phyloP scores from a whole-genome alignment of 2,113 vertebrate species.

The Platanista minor region DNA sequence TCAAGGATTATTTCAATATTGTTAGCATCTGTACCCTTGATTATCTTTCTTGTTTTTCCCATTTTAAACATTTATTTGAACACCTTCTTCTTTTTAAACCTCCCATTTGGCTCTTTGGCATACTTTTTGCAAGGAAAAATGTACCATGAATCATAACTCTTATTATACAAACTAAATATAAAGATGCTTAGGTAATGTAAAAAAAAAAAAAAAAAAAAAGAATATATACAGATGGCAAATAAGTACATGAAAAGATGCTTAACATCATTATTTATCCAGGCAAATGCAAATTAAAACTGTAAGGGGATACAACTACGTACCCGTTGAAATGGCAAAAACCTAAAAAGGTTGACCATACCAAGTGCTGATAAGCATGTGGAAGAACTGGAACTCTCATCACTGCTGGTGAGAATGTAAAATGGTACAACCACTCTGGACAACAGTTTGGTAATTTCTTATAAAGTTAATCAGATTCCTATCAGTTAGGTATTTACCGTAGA shows the following conservation, averaged over 20 bases:
- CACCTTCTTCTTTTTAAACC: background rate
- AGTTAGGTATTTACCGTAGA: background rate
- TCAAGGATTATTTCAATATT: background rate
- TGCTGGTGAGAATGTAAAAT: background rate
- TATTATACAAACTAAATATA: background rate
- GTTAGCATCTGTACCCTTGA: background rate
- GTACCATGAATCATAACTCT: background rate
- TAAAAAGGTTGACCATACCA: background rate
- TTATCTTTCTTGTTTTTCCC: background rate
- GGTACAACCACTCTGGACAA: background rate
- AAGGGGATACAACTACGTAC: too few species aligned
- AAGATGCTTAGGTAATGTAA: background rate
- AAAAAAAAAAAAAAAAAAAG: too few species aligned
- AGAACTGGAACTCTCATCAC: background rate
- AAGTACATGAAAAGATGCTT: too few species aligned
- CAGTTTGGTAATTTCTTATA: background rate
- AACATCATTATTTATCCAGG: too few species aligned
- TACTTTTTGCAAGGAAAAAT: background rate
- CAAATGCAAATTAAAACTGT: too few species aligned
- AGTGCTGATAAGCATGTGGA: background rate
- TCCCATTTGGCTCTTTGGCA: background rate
- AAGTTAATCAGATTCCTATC: background rate
- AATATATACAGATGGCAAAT: too few species aligned
- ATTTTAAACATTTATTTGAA: background rate
- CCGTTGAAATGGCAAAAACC: background rate